Conservation (phyloP, 2,113 vertebrate species). For the Channa argus region DNA sequence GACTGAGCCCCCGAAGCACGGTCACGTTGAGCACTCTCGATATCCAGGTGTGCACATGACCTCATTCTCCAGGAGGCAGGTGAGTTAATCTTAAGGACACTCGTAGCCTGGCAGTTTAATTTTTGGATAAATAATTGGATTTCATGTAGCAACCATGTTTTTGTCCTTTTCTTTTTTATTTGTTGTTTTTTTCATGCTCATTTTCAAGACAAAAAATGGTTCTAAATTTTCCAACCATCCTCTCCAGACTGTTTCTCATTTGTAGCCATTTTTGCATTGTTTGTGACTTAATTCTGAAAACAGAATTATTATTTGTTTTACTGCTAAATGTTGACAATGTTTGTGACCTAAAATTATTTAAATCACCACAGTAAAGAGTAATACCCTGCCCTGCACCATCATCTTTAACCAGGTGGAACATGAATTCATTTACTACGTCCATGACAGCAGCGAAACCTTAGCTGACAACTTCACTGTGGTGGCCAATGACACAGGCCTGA, state of each 20-base stretch:
- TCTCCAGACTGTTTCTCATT: background rate
- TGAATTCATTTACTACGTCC: conserved; percentile 89
- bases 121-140: background rate
- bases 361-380: background rate
- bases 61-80: conserved; percentile 91
- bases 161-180: background rate
- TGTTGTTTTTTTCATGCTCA: no score
- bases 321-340: background rate
- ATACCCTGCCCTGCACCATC: background rate
- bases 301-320: no score
- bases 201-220: no score
- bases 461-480: conserved; percentile 88
- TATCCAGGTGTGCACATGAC: conserved; percentile 82
- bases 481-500: conserved; percentile 86
- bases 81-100: conserved; percentile 62
- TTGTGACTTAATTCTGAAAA: background rate
- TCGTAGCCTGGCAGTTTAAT: background rate
- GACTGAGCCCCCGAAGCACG: conserved; percentile 84
- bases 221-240: no score
- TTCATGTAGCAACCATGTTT: background rate
- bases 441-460: conserved; percentile 87
- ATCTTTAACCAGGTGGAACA: conserved; percentile 86
- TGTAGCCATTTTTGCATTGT: background rate
- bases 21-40: conserved; percentile 85
- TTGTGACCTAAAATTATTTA: background rate